Evolutionary conservation across 1,140 invertebrate genomes (phyloP).

Genomic region (Zophobas morio): DNA sequence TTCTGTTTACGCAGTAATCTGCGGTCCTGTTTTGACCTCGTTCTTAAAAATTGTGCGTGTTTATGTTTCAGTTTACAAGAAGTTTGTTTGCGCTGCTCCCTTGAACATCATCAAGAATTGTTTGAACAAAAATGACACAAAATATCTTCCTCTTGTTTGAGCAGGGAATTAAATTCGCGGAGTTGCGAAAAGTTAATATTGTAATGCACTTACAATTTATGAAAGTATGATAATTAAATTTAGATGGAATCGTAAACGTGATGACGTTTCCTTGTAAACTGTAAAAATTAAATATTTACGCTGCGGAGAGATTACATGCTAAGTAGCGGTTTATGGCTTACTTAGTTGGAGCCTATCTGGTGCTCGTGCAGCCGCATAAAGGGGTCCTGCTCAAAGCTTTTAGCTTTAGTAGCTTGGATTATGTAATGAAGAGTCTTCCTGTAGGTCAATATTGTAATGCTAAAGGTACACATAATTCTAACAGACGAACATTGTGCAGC

Average conservation of each 20-base stretch:
- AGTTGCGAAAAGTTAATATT: not conserved
- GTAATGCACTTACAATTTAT: not conserved
- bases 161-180: not conserved
- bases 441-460: constrained; percentile 9
- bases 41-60: not conserved
- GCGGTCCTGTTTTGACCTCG: constrained; percentile 3
- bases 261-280: constrained; percentile 34
- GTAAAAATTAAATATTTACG: constrained; percentile 41
- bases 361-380: constrained; percentile 38
- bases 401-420: constrained; percentile 26
- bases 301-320: constrained; percentile 31
- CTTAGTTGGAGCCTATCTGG: constrained; percentile 37
- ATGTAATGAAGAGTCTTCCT: constrained; percentile 24
- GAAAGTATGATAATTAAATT: constrained; percentile 23
- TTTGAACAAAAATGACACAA: not conserved
- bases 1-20: constrained; percentile 14
- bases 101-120: not conserved
- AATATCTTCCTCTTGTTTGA: constrained; percentile 1
- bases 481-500: too few relatives aligned
- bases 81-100: not conserved
- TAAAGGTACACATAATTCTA: not conserved
- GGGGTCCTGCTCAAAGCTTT: constrained; percentile 35
- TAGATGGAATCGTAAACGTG: constrained; percentile 21
- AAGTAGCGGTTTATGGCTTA: constrained; percentile 41
- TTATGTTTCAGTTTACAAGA: constrained; percentile 7